These are phyloP conservation scores for Okamejei kenojei DNA, from an alignment of 2,797 vertebrate genomes.

Conservation along the genomic window DNA sequence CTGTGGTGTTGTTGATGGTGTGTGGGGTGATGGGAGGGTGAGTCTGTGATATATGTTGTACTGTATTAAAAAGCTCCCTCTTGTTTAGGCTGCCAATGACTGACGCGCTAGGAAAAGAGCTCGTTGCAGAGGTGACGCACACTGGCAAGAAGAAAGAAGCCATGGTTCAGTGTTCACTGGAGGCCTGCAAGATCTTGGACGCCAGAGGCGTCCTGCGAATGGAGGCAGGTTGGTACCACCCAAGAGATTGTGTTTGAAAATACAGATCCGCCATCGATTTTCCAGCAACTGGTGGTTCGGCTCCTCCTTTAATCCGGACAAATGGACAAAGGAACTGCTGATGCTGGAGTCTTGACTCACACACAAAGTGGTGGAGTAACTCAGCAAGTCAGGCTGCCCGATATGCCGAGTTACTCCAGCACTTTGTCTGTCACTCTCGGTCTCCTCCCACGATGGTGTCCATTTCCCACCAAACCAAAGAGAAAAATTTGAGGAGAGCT, in stretches of 20 bases:
- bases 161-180: conserved; percentile 79
- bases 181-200: conserved; percentile 89
- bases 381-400: too few relatives aligned
- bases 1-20: too few relatives aligned
- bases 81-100: conserved; percentile 78
- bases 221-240: conserved; percentile 75
- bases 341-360: too few relatives aligned
- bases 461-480: not conserved
- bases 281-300: too few relatives aligned
- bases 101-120: conserved; percentile 80
- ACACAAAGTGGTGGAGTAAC: too few relatives aligned
- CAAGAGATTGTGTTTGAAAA: not conserved
- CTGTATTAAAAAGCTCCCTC: not conserved
- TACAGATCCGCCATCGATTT: too few relatives aligned
- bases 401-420: too few relatives aligned
- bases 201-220: conserved; percentile 85
- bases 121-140: conserved; percentile 84
- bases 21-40: too few relatives aligned
- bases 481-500: not conserved
- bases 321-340: too few relatives aligned
- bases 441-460: not conserved
- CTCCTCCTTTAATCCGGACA: too few relatives aligned
- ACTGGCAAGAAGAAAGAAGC: conserved; percentile 91
- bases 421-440: too few relatives aligned
- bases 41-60: too few relatives aligned